Conservation (phyloP, 1,140 invertebrate species). For the Drosophila chauvacae region DNA sequence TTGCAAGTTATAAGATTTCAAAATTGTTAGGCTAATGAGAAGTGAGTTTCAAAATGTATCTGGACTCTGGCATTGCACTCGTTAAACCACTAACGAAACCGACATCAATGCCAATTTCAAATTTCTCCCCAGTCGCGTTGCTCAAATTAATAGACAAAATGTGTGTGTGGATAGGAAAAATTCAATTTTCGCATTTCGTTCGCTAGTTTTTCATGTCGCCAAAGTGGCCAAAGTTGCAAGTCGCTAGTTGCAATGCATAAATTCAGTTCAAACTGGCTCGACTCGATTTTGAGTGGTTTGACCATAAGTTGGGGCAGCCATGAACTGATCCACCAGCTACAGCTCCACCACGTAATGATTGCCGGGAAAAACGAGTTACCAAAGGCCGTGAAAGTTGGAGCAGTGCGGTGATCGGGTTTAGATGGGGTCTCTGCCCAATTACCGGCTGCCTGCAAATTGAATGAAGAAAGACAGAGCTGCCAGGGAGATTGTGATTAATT, state of each 20-base stretch:
- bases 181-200: conserved; percentile 21
- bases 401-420: conserved; percentile 23
- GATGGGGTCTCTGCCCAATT: conserved; percentile 39
- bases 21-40: neutral
- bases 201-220: conserved; percentile 31
- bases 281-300: conserved; percentile 56
- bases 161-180: conserved; percentile 18
- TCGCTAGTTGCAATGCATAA: conserved; percentile 1
- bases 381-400: conserved; percentile 53
- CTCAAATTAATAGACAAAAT: conserved; percentile 38
- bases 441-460: conserved; percentile 24
- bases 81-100: conserved; percentile 37
- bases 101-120: conserved; percentile 39
- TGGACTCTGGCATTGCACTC: conserved; percentile 22
- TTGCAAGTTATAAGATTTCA: too few relatives aligned
- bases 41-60: neutral
- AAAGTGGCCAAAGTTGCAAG: conserved; percentile 9
- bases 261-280: conserved; percentile 47
- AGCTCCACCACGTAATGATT: conserved; percentile 32
- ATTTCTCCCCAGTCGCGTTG: conserved; percentile 37
- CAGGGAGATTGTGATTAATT: conserved; percentile 6
- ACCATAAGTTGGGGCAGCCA: conserved; percentile 31
- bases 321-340: conserved; percentile 25
- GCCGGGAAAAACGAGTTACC: conserved; percentile 31
- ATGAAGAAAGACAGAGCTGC: neutral